These are phyloP conservation scores for Thamnophis sirtalis DNA, from an alignment of 2,113 vertebrate genomes.

Conservation along the genomic window DNA sequence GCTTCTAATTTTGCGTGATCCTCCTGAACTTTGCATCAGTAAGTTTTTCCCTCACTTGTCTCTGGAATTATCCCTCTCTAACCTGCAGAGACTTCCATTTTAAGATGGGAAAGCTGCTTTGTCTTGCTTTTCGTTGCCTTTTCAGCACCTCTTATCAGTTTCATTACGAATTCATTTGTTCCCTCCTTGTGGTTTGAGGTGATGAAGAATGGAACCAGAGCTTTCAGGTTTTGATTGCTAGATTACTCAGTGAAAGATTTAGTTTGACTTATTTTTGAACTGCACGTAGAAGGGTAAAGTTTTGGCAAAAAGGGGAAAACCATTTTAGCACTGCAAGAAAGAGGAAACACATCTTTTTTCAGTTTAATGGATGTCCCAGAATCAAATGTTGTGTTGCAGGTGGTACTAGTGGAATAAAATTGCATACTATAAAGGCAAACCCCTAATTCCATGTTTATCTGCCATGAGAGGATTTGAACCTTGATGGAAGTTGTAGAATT, in stretches of 20 bases:
- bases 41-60: not conserved
- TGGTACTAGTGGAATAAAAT: not conserved
- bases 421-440: not conserved
- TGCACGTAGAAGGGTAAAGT: not conserved
- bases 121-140: not conserved
- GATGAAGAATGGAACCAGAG: not conserved
- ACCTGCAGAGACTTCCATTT: not conserved
- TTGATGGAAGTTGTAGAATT: not conserved
- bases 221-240: not conserved
- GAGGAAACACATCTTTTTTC: not conserved
- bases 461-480: not conserved
- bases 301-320: too few species aligned
- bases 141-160: conserved; percentile 6
- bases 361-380: not conserved
- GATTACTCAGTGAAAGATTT: conserved; percentile 9
- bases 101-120: not conserved
- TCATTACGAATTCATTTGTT: not conserved
- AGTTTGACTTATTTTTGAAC: not conserved
- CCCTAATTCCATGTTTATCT: not conserved
- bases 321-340: not conserved
- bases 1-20: not conserved
- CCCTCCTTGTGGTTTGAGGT: not conserved
- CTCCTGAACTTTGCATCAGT: not conserved
- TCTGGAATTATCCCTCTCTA: not conserved
- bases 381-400: not conserved